Conservation (phyloP, 2,113 vertebrate species). For the Callocephalon fimbriatum region DNA sequence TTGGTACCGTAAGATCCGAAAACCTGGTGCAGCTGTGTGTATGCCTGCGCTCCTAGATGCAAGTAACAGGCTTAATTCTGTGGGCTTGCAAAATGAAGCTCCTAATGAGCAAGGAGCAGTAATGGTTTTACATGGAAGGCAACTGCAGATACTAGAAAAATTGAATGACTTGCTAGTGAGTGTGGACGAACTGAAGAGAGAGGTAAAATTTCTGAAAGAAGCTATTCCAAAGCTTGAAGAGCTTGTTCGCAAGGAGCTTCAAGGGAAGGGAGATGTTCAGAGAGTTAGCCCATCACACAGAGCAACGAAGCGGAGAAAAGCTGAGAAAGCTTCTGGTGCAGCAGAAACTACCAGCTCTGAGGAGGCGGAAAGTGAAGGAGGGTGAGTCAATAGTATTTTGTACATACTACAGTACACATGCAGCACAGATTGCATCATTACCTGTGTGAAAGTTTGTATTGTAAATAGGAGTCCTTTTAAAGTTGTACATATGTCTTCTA, state of each 20-base stretch:
- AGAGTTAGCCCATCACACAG: constrained; percentile 80
- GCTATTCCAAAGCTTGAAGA: constrained; percentile 87
- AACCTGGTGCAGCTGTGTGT: neutral
- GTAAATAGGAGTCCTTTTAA: neutral
- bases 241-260: constrained; percentile 84
- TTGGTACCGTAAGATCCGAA: constrained; percentile 80
- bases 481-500: neutral
- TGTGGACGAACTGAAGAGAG: constrained; percentile 90
- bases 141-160: constrained; percentile 88
- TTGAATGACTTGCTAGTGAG: constrained; percentile 85
- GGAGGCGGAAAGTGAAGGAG: constrained; percentile 95
- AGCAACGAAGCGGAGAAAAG: constrained; percentile 80
- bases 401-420: neutral
- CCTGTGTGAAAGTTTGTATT: neutral
- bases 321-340: constrained; percentile 42
- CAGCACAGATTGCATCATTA: neutral
- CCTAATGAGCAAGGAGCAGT: constrained; percentile 33
- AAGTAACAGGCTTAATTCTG: constrained; percentile 3
- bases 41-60: neutral
- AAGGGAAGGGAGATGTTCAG: constrained; percentile 62
- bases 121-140: constrained; percentile 70
- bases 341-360: constrained; percentile 87
- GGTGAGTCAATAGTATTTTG: constrained; percentile 82
- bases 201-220: constrained; percentile 87
- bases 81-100: constrained; percentile 35